Evolutionary conservation across 2,888 invertebrate species (phyloP), one percentile per base, ranked within the genome.

Genomic region (Leptothorax acervorum): DNA sequence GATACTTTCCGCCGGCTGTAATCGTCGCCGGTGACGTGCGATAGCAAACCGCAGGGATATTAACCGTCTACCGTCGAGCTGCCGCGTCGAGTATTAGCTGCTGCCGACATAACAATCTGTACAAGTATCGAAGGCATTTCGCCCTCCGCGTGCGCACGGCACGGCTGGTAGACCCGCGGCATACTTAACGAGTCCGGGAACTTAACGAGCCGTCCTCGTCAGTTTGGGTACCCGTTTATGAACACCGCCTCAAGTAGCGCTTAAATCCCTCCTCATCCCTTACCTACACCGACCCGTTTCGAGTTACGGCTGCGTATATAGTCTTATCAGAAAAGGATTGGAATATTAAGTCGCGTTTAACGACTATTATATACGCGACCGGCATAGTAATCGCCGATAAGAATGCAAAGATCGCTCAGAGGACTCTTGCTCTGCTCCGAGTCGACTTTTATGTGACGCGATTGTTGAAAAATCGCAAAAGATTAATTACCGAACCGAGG

Each of bases 71-170:
- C 55, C 65, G 82, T 76, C 55, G 57, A 84, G 84, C 73, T 82
- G 81, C 60, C 55, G 53, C 55, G 53, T 45, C 3, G 53, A 55
- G 70, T 86, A 88, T 89, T 84, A 86, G 86, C 66, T 87, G 62
- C 51, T 48, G 57, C 65, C 75, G 66, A 83, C 84, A 73, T 83
- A 86, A 87, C 85, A 87, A 89, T 90, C 84, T 85, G 70, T 85
- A 57, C 86, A 85, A 89, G 87, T 87, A 89, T 89, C 87, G 84
- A 81, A 87, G 88, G 89, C 78, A 88, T 89, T 88, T 88, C 83
- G 70, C 68, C 42, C 35, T 51, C 31, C 66, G 66, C 76, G 45
- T 62, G 31, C 35, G 12, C 82, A n/a, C 31, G 66, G 12, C 82
- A n/a, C 31, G 66, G 63, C 76, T 76, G 62, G 35, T 39, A 63